Conservation (phyloP, 2,113 vertebrate species). For the Bubalus kerabau region DNA sequence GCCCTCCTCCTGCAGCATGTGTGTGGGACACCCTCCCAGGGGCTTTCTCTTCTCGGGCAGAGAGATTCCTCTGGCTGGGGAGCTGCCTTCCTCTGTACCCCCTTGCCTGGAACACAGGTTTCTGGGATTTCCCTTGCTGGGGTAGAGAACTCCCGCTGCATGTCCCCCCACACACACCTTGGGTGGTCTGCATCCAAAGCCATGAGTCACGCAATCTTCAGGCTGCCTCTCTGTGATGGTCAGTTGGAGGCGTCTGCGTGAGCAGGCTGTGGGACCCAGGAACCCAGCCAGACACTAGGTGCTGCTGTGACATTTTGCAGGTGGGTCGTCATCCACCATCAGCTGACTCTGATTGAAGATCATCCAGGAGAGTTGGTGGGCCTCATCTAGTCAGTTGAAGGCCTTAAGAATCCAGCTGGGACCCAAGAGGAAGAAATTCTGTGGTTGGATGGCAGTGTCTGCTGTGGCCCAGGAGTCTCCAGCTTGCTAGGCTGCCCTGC, state of each 20-base stretch:
- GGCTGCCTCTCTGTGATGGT: neutral
- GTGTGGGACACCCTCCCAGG: neutral
- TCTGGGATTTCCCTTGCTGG: neutral
- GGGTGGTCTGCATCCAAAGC: neutral
- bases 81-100: neutral
- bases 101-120: neutral
- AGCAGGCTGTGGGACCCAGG: neutral
- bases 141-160: neutral
- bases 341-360: neutral
- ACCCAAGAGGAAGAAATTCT: neutral
- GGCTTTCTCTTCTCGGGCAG: neutral
- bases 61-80: rapidly evolving
- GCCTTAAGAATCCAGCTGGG: neutral
- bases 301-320: neutral
- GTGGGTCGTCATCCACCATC: rapidly evolving
- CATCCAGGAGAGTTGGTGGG: neutral
- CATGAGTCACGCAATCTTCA: rapidly evolving
- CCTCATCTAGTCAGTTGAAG: neutral
- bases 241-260: neutral
- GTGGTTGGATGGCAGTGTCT: neutral
- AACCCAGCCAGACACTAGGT: rapidly evolving
- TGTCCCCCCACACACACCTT: neutral
- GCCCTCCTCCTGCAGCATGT: neutral
- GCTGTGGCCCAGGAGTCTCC: neutral
- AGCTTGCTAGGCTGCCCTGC: neutral